Conservation (phyloP, 2,888 invertebrate species). For the Caenorhabditis afra region DNA sequence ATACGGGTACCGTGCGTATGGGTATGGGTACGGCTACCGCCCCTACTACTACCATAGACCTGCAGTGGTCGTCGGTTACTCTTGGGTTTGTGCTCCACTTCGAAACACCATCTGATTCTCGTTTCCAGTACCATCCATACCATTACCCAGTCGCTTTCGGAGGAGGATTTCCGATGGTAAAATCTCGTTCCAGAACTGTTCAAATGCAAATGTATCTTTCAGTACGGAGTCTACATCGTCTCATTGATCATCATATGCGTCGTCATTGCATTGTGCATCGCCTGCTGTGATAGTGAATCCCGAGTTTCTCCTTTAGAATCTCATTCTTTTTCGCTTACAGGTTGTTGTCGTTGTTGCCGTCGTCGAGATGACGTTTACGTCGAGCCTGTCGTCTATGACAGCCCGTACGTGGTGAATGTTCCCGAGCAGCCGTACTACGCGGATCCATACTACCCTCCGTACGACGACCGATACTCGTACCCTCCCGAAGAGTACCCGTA, state of each 20-base stretch:
- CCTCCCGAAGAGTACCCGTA: background rate
- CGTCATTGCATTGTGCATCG: background rate
- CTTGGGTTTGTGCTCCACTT: slow-evolving; percentile 19
- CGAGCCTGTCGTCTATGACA: background rate
- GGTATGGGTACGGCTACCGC: background rate
- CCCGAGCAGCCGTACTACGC: background rate
- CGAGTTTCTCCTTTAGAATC: background rate
- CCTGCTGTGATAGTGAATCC: background rate
- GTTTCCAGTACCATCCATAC: slow-evolving; percentile 11
- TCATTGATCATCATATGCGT: background rate
- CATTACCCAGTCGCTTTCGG: background rate
- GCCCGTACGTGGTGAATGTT: background rate
- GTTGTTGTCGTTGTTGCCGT: background rate
- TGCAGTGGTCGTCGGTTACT: slow-evolving; percentile 8
- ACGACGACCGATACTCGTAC: background rate
- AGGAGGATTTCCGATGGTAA: slow-evolving; percentile 1
- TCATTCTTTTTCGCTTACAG: background rate
- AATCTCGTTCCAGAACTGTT: background rate
- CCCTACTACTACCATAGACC: slow-evolving; percentile 23
- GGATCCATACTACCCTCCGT: background rate
- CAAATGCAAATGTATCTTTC: background rate
- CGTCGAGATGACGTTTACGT: background rate
- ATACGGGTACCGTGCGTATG: background rate
- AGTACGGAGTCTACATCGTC: slow-evolving; percentile 3
- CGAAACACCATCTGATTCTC: background rate